Percentiles rank a stretch among this genome's conserved stretches.
Evolutionary conservation across 2,797 vertebrate genomes (phyloP).

Genomic region (Sebastes dallii): DNA sequence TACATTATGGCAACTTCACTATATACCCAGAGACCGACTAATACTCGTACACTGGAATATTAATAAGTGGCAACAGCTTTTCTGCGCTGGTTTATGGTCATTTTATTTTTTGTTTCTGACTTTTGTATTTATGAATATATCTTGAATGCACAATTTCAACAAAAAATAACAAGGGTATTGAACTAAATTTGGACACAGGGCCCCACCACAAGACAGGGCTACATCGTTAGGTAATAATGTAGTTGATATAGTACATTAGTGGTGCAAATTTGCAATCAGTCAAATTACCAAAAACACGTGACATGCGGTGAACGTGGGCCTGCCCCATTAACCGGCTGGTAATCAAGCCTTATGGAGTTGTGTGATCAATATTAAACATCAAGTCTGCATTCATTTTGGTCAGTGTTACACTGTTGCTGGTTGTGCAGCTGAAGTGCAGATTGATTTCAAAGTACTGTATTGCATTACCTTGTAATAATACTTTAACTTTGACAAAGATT

Average conservation of each 20-base stretch:
- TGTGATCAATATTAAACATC: neutral
- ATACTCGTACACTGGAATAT: neutral
- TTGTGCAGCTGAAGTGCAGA: neutral
- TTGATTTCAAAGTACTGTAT: neutral
- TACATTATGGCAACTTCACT: neutral
- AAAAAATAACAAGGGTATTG: neutral
- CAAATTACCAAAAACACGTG: neutral
- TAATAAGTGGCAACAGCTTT: neutral
- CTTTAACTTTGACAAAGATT: neutral
- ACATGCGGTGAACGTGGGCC: neutral
- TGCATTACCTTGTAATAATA: neutral
- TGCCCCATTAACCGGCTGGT: neutral
- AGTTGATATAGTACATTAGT: neutral
- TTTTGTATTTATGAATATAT: neutral
- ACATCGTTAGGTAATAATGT: neutral
- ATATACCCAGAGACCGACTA: neutral
- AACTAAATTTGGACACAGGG: neutral
- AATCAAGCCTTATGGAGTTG: neutral
- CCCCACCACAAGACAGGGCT: neutral
- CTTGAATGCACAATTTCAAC: neutral
- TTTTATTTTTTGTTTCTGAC: neutral
- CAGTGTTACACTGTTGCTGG: neutral
- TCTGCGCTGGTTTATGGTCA: neutral
- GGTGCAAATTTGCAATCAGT: neutral
- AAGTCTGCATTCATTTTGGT: neutral